phyloP scores from a whole-genome alignment of 2,888 invertebrate species.

The Phania funesta region DNA sequence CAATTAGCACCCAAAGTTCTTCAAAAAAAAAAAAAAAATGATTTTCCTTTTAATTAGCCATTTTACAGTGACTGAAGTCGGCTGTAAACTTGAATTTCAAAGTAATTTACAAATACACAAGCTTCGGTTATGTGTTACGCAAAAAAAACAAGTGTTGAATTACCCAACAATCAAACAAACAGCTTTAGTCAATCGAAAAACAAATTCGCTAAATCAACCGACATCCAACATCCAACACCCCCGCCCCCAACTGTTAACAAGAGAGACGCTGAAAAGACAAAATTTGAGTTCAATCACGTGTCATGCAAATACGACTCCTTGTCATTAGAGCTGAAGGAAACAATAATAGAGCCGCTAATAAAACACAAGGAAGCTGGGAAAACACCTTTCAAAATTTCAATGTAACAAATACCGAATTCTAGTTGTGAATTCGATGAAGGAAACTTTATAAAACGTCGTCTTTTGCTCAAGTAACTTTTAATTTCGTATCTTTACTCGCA shows the following conservation, averaged over 20 bases:
- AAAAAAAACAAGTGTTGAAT: constrained; percentile 31
- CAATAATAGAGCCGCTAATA: constrained; percentile 39
- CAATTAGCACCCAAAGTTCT: constrained; percentile 1
- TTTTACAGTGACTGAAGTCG: background rate
- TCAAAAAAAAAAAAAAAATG: background rate
- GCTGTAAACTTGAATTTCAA: constrained; percentile 8
- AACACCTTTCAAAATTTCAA: constrained; percentile 21
- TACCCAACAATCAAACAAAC: constrained; percentile 13
- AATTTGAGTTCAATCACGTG: constrained; percentile 63
- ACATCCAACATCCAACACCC: constrained; percentile 1
- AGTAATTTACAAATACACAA: background rate
- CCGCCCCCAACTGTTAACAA: background rate
- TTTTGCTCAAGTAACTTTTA: background rate
- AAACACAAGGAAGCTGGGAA: constrained; percentile 19
- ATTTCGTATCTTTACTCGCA: background rate
- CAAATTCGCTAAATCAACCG: constrained; percentile 19
- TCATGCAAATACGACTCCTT: constrained; percentile 63
- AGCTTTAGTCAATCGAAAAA: constrained; percentile 13
- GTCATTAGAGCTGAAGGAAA: constrained; percentile 47
- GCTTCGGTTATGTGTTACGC: background rate
- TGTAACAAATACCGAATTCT: constrained; percentile 17
- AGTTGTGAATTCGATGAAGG: constrained; percentile 5
- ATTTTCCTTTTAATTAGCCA: constrained; percentile 28
- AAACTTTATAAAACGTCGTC: background rate
- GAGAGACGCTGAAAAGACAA: background rate